Evolutionary conservation across 64 coral and sea anemone species (phyloP), one percentile per base, ranked within the genome.

Genomic region (Actinia equina): DNA sequence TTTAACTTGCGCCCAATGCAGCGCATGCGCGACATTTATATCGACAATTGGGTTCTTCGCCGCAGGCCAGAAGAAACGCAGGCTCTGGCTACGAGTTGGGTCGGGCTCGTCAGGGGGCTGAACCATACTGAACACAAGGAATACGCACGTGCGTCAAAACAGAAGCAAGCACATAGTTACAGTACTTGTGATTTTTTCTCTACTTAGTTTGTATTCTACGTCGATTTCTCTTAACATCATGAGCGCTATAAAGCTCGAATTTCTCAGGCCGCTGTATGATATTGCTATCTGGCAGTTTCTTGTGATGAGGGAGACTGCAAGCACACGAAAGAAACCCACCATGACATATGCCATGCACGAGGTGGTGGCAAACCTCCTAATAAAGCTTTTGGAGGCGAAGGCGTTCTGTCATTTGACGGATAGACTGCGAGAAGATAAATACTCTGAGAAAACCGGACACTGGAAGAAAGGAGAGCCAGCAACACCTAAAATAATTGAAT

Each of bases 221-320:
- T 1, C 2, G 6, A 54, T 54, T 54, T 37, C 43, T 77, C 74
- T 77, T 77, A n/a, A 26, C 52, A 12, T 8, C 6, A 54, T 54
- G 52, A 54, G 52, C 12, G 12, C 11, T 25, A 83, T 82, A 20
- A 79, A 59, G 71, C 49, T 84, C 3, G 60, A 77, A 2, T 89
- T 89, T 76, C 16, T 89, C 17, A 22, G 44, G 42, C 80, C 79
- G 42, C 69, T 89, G n/a, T 89, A 84, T 42, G 80, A 89, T 61
- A 89, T 89, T 43, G 88, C 86, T 62, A 45, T 88, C 9, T 88
- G 86, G 86, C 76, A 88, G 37, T 88, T 79, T 88, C 46, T 87
- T 17, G 7, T 87, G 22, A 43, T 52, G 22, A 65, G 57, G 15
- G 10, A 25, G 6, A 37, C 46, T 25, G 65, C 9, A 74, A 42